Evolutionary conservation across 2,888 invertebrate genomes (phyloP), one percentile per base, ranked within the genome.

Genomic region (Erebia ligea): DNA sequence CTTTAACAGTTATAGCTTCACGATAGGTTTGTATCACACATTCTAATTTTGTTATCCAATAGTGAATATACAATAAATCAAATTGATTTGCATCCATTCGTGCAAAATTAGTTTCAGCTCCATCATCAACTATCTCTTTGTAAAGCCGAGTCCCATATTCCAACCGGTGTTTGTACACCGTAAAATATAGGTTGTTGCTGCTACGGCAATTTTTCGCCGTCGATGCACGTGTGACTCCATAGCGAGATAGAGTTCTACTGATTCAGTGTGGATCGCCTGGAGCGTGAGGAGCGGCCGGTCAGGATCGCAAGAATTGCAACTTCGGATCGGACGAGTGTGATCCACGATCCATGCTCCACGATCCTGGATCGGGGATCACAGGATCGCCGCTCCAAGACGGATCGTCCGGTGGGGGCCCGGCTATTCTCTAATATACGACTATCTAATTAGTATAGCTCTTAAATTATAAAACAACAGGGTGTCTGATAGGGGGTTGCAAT

Each of bases 11-110:
- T 67, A 72, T 74, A 64, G 74, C 74, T 61, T 71, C 71, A 67
- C 71, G 67, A 70, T 68, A 74, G 64, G n/a, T 75, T 73, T 71
- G 73, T 75, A 57, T 73, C 69, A 65, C 71, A 71, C 70, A 71
- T 75, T 62, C 69, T 73, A 65, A 74, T 73, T 69, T 71, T 71
- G 71, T 69, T 61, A 57, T 67, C 71, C 67, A 75, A 34, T n/a
- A 65, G 8, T 34, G 65, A 65, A 34, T 11, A n/a, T n/a, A 54
- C 54, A 65, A 9, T 25, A 40, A n/a, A 8, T 67, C 58, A 45
- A 67, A 67, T 42, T 67, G n/a, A 21, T 19, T 42, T 42, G 11
- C 40, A 45, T 13, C 19, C 57, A 67, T 67, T 67, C 58, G 57
- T 45, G 67, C 54, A 15, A 67, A 67, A 67, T 67, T 67, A n/a